Base-by-base conservation (phyloP, 2,888 invertebrate genomes). In the Lutraria lutraria region DNA sequence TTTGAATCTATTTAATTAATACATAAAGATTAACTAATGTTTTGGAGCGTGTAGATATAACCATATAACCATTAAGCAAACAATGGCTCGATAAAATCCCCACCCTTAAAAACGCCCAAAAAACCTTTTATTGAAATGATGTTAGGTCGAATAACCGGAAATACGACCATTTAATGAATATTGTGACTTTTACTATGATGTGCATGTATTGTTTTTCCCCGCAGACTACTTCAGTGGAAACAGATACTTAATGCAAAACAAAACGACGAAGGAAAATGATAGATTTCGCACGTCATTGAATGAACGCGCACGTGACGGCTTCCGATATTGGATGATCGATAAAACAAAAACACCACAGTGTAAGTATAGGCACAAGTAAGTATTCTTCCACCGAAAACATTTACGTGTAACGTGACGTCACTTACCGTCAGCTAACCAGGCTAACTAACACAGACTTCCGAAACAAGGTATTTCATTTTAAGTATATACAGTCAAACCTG, bases 281-380 rank as follows among this genome's bases (percentile, higher is more conserved):
- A 76, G 31, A 29, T 81, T 91, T 13, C 89, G 90, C 80, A 94
- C 94, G 54, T 89, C 92, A 21, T 94, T 94, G 88, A 94, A 95
- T 89, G 89, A 91, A 43, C 90, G 95, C 19, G 95, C 96, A 1
- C 87, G 90, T 83, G 93, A 94, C 19, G 95, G 95, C 16, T 95
- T 95, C 92, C 91, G 95, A 54, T 96, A 95, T 90, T 96, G 96
- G 96, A 89, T 94, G 19, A 91, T 94, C 31, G 95, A 95, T 68
- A 93, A 93, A 89, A 95, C 96, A 16, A 93, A 94, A 84, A 95
- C 95, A 13, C 95, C 95, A 52, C 86, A 89, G 25, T 95, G 96
- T 96, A 93, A 94, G 95, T 94, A 91, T 88, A 90, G 81, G 89
- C 89, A 92, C 88, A 92, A 92, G 92, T 92, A 90, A 92, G 92